Evolutionary conservation across 1,140 invertebrate species (phyloP).

Genomic region (Drosophila navojoa): DNA sequence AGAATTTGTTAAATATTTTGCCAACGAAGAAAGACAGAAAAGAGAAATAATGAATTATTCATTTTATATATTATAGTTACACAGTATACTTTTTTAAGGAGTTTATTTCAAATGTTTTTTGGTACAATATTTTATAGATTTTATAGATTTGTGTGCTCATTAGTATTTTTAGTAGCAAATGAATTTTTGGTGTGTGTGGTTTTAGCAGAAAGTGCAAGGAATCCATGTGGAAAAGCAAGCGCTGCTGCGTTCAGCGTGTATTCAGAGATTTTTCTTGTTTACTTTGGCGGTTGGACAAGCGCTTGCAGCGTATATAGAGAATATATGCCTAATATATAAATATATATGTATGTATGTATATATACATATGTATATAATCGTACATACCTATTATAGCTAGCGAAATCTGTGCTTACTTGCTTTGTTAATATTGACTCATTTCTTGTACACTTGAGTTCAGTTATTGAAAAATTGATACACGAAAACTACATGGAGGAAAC

Average conservation of each 20-base stretch:
- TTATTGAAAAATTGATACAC: conserved; percentile 51
- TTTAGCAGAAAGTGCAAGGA: conserved; percentile 47
- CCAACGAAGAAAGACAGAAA: conserved; percentile 51
- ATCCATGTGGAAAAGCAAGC: conserved; percentile 25
- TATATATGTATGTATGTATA: conserved; percentile 22
- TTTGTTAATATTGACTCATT: conserved; percentile 52
- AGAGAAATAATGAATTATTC: conserved; percentile 26
- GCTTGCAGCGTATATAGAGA: conserved; percentile 33
- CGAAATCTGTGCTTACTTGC: conserved; percentile 65
- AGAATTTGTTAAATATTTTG: conserved; percentile 69
- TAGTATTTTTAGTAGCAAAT: conserved; percentile 57
- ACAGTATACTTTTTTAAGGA: conserved; percentile 45
- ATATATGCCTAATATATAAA: conserved; percentile 25
- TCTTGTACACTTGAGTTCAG: conserved; percentile 51
- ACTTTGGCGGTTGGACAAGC: conserved; percentile 41
- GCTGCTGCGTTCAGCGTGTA: conserved; percentile 57
- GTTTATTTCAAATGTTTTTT: conserved; percentile 56
- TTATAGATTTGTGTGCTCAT: conserved; percentile 47
- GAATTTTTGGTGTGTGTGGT: conserved; percentile 49
- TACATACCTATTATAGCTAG: conserved; percentile 67
- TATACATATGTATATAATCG: conserved; percentile 21
- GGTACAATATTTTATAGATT: conserved; percentile 46
- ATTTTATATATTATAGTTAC: conserved; percentile 53
- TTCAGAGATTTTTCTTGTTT: conserved; percentile 53
- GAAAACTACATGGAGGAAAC: conserved; percentile 21